Evolutionary conservation across 2,797 vertebrate species (phyloP).

Genomic region (Falco biarmicus): DNA sequence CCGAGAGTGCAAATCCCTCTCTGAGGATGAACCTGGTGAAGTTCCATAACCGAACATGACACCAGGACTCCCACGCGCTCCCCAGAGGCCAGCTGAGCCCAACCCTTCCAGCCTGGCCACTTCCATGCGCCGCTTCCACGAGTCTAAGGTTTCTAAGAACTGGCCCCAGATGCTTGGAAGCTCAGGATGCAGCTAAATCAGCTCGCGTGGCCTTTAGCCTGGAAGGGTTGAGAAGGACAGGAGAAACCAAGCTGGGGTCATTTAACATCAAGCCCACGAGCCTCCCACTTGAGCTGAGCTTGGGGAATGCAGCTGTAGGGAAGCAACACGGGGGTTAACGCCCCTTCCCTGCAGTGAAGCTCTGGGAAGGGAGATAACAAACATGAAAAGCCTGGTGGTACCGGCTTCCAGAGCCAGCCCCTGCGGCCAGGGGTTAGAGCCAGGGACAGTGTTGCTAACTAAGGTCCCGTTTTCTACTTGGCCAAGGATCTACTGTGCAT

Average conservation of each 20-base stretch:
- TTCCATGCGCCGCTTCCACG: not conserved
- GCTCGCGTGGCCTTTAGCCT: not conserved
- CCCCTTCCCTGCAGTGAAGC: not conserved
- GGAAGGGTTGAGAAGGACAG: not conserved
- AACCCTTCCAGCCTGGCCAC: not conserved
- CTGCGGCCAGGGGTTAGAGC: not conserved
- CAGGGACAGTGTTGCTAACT: not conserved
- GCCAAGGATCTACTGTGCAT: not conserved
- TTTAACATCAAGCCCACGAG: not conserved
- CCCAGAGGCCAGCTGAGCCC: accelerated
- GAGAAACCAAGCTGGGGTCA: not conserved
- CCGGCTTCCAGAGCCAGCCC: not conserved
- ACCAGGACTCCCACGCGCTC: slow-evolving; percentile 26
- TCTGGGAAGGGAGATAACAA: not conserved
- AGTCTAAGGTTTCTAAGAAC: slow-evolving; percentile 50
- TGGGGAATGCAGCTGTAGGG: not conserved
- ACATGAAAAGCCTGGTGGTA: not conserved
- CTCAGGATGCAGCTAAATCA: slow-evolving; percentile 15
- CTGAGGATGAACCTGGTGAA: not conserved
- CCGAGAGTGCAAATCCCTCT: not conserved
- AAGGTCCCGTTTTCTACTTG: not conserved
- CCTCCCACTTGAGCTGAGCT: not conserved
- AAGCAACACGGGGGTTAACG: not conserved
- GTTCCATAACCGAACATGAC: slow-evolving; percentile 31
- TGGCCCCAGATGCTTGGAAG: not conserved